Evolutionary conservation across 2,113 vertebrate species (phyloP), one percentile per base, ranked within the genome.

Genomic region (Suricata suricatta): DNA sequence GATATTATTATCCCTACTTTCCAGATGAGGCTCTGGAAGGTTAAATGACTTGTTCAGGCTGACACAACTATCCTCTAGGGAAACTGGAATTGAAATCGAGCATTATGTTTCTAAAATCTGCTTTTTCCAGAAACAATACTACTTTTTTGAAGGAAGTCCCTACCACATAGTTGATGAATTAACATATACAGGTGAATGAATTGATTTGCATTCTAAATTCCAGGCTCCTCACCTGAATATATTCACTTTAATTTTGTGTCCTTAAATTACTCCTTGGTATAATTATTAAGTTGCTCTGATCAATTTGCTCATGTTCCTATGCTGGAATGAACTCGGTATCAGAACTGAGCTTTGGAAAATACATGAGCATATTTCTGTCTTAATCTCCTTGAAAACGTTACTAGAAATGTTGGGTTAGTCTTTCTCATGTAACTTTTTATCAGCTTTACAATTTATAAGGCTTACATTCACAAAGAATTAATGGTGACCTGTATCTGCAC

Each of bases 341-440:
- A 96, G 83, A 93, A 33, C 19, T 89, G 66, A 94, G 96, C 52
- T 98, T 95, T 96, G 84, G 31, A 92, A 94, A 95, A 41, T 11
- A 86, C 12, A 96, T 19, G 21, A 91, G 21, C 44, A 50, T 68
- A 80, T 98, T 95, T 96, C 77, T 97, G 96, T 97, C 63, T 97
- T 97, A 97, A 93, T 97, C 35, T 96, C 41, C 63, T 97, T 96
- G 66, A 92, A 96, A 69, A 63, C 47, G 96, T 98, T 97, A 98
- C 97, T 95, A 97, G 74, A 98, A 98, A 95, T 90, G 88, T 87
- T 98, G 76, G 92, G 84, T 97, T 98, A 84, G 95, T 98, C 83
- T 98, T 98, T 98, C 96, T 97, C 80, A 86, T 97, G 94, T 96
- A 96, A 95, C 92, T 91, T 80, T 98, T 97, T 84, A 97, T 97